These are phyloP conservation scores for Halictus ligatus DNA, from an alignment of 2,888 invertebrate species.

Conservation along the genomic window DNA sequence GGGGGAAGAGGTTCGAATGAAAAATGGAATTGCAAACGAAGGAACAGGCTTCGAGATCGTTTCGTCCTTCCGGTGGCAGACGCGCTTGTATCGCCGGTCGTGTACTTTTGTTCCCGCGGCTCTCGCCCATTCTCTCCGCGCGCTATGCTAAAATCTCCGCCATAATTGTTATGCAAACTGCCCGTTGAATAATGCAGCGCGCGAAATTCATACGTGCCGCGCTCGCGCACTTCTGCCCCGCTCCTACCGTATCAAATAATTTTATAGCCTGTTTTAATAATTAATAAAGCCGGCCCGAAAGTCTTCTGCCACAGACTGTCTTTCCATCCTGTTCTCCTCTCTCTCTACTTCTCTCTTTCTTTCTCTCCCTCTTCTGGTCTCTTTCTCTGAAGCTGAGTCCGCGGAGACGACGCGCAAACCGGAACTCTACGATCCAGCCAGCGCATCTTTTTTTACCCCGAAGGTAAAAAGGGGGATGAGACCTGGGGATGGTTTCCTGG, in stretches of 20 bases:
- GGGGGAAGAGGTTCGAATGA: constrained; percentile 38
- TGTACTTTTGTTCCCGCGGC: constrained; percentile 55
- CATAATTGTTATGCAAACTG: constrained; percentile 78
- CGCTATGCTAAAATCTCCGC: constrained; percentile 74
- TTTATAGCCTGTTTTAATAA: constrained; percentile 74
- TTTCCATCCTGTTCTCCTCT: neutral
- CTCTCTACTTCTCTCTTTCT: neutral
- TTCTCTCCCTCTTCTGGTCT: too few relatives aligned
- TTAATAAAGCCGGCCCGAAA: constrained; percentile 65
- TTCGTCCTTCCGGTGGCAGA: constrained; percentile 56
- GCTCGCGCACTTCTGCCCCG: constrained; percentile 59
- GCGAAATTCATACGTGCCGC: constrained; percentile 76
- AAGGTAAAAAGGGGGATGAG: constrained; percentile 13
- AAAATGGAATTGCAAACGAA: constrained; percentile 68
- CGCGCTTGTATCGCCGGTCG: constrained; percentile 45
- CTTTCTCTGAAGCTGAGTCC: neutral
- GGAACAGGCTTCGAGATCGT: constrained; percentile 52
- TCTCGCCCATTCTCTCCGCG: constrained; percentile 27
- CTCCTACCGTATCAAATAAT: constrained; percentile 68
- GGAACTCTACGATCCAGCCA: constrained; percentile 2
- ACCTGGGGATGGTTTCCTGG: constrained; percentile 14
- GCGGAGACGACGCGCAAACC: constrained; percentile 14
- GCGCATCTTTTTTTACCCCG: neutral
- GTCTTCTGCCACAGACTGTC: constrained; percentile 20
- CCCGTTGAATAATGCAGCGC: constrained; percentile 76